A percentile compares a stretch with the other conserved stretches of the same genome.
Evolutionary conservation across 2,797 vertebrate genomes (phyloP).

Genomic region (Acanthurus lineatus): DNA sequence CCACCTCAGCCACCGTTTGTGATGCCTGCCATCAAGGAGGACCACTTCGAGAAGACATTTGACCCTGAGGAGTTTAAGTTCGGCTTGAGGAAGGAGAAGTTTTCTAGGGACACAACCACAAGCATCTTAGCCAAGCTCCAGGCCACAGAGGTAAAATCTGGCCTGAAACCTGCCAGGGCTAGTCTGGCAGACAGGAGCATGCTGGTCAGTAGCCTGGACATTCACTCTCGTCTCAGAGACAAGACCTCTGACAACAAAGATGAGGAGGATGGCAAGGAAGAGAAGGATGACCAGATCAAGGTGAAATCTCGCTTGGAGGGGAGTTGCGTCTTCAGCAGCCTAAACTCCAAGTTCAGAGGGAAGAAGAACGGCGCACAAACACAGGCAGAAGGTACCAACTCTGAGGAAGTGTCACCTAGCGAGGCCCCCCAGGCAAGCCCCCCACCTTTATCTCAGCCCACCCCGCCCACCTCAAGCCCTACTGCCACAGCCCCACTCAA

Average conservation of each 20-base stretch:
- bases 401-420: slow-evolving; percentile 60
- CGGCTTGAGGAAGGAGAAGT: slow-evolving; percentile 89
- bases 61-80: slow-evolving; percentile 90
- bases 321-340: slow-evolving; percentile 90
- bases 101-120: slow-evolving; percentile 72
- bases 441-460: slow-evolving; percentile 38
- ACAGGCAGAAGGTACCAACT: slow-evolving; percentile 44
- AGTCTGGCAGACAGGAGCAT: slow-evolving; percentile 89
- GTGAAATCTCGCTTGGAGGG: slow-evolving; percentile 92
- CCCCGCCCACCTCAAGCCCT: slow-evolving; percentile 9
- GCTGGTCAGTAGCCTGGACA: slow-evolving; percentile 86
- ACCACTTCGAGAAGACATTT: slow-evolving; percentile 91
- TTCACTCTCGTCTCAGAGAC: slow-evolving; percentile 62
- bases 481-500: slow-evolving; percentile 34
- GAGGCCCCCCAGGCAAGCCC: slow-evolving; percentile 54
- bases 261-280: slow-evolving; percentile 66
- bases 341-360: slow-evolving; percentile 75
- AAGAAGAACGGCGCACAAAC: slow-evolving; percentile 64
- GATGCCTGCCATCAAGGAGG: slow-evolving; percentile 94
- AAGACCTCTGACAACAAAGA: slow-evolving; percentile 32
- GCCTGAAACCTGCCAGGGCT: slow-evolving; percentile 85
- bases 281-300: slow-evolving; percentile 80
- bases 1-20: slow-evolving; percentile 88
- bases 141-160: slow-evolving; percentile 82
- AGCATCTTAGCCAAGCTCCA: slow-evolving; percentile 84